Evolutionary conservation across 2,888 invertebrate genomes (phyloP).

Genomic region (Tenthredo livida): DNA sequence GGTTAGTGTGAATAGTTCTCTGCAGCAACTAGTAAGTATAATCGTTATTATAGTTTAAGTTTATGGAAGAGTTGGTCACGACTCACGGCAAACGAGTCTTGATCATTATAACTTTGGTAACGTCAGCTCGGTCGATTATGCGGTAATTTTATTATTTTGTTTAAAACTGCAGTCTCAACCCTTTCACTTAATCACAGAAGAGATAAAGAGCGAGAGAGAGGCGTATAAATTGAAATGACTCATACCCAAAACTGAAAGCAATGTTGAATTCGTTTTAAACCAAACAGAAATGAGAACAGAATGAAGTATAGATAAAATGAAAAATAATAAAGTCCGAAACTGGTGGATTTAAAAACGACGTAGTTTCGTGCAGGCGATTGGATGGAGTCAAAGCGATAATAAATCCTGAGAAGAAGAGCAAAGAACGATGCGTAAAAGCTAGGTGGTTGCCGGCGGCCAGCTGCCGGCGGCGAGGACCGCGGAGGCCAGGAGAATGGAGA

Average conservation of each 20-base stretch:
- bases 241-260: not conserved
- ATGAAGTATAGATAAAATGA: not conserved
- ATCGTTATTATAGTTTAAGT: not conserved
- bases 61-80: constrained; percentile 24
- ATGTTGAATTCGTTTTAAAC: not conserved
- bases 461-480: constrained; percentile 53
- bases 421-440: constrained; percentile 42
- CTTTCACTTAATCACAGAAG: not conserved
- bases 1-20: not conserved
- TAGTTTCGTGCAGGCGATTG: constrained; percentile 43
- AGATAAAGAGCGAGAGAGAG: not conserved
- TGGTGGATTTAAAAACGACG: constrained; percentile 14
- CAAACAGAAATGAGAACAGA: not conserved
- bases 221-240: not conserved
- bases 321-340: not conserved
- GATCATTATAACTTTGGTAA: constrained; percentile 13
- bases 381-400: constrained; percentile 37
- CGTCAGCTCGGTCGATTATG: constrained; percentile 19
- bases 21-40: not conserved
- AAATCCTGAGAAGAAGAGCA: constrained; percentile 49
- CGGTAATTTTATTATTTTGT: not conserved
- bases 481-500: constrained; percentile 54
- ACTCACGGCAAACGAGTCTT: constrained; percentile 6
- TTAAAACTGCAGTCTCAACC: not conserved
- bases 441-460: constrained; percentile 46